Percentiles rank a stretch among this genome's conserved stretches.
phyloP scores from a whole-genome alignment of 2,113 vertebrate genomes.

The Aythya baeri region DNA sequence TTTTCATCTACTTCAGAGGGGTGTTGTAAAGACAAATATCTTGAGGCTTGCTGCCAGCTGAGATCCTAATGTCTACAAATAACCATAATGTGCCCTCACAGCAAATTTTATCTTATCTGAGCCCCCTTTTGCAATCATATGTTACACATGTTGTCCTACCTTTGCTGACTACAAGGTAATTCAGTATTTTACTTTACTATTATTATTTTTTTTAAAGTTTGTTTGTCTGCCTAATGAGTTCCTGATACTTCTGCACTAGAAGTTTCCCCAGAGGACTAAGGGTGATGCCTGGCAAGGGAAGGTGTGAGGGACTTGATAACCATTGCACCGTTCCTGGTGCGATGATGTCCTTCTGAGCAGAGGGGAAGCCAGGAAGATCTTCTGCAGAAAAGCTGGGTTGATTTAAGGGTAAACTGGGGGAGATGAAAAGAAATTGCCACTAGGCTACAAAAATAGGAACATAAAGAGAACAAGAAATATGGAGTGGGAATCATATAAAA shows the following conservation, averaged over 20 bases:
- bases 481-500: not conserved
- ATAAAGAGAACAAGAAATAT: not conserved
- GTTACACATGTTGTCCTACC: too few species aligned
- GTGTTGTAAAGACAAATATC: not conserved
- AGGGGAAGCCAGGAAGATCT: not conserved
- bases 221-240: not conserved
- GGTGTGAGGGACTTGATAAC: not conserved
- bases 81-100: not conserved
- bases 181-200: not conserved
- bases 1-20: not conserved
- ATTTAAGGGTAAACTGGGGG: not conserved
- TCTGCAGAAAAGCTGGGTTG: not conserved
- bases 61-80: not conserved
- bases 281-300: not conserved
- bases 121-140: fast-evolving
- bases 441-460: not conserved
- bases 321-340: not conserved
- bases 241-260: not conserved
- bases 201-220: not conserved
- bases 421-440: fast-evolving
- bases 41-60: not conserved
- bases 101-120: not conserved
- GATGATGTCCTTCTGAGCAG: not conserved
- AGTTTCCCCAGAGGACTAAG: not conserved
- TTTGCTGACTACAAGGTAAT: not conserved